phyloP scores from a whole-genome alignment of 2,797 vertebrate genomes.

The Pelochelys cantorii region DNA sequence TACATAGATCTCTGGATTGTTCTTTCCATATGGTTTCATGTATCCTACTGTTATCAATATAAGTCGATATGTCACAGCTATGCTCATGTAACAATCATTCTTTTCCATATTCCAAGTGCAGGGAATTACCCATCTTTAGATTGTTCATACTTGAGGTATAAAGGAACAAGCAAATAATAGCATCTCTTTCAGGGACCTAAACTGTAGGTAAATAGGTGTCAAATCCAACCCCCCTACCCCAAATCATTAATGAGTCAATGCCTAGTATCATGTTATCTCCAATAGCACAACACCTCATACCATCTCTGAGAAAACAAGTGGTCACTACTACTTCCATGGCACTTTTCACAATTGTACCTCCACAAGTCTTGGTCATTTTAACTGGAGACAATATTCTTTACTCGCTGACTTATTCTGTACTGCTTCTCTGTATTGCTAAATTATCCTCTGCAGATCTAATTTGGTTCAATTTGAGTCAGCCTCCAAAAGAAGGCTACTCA shows the following conservation, averaged over 20 bases:
- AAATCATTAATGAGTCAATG: slow-evolving; percentile 52
- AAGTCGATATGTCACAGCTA: neutral
- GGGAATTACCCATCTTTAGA: slow-evolving; percentile 24
- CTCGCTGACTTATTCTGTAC: neutral
- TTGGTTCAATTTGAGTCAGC: slow-evolving; percentile 31
- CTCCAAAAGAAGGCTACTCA: slow-evolving; percentile 35
- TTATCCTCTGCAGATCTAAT: neutral
- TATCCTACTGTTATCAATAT: neutral
- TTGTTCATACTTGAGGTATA: slow-evolving; percentile 51
- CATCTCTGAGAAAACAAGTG: slow-evolving; percentile 7
- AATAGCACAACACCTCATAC: neutral
- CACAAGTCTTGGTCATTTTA: neutral
- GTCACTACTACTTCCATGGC: accelerated
- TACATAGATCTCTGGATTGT: neutral
- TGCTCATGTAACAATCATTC: neutral
- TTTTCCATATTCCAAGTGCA: neutral
- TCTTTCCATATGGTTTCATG: neutral
- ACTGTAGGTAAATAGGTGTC: slow-evolving; percentile 53
- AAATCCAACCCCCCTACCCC: neutral
- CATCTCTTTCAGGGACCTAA: slow-evolving; percentile 49
- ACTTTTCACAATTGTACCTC: neutral
- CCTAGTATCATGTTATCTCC: slow-evolving; percentile 11
- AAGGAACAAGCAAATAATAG: slow-evolving; percentile 37
- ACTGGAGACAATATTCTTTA: neutral
- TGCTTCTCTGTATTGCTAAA: slow-evolving; percentile 1